Evolutionary conservation across 2,797 vertebrate genomes (phyloP).

Genomic region (Furcifer pardalis): DNA sequence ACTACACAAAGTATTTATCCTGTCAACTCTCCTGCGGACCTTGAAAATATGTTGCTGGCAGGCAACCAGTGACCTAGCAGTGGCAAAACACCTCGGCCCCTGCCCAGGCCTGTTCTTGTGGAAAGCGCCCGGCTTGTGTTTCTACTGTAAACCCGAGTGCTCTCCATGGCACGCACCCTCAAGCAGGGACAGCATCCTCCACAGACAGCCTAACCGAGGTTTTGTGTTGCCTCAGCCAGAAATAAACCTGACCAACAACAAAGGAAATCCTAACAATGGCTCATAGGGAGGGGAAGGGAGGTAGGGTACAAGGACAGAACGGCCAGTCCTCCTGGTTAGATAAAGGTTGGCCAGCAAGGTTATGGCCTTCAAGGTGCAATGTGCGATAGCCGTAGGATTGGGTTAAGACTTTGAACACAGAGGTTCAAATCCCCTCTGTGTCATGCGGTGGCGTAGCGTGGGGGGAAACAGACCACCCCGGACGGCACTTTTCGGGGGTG

Average conservation of each 20-base stretch:
- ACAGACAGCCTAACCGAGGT: background rate
- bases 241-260: background rate
- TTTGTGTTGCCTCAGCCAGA: background rate
- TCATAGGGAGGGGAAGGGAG: background rate
- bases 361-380: background rate
- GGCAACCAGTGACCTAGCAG: background rate
- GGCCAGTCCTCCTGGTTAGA: background rate
- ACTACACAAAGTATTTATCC: background rate
- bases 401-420: background rate
- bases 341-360: background rate
- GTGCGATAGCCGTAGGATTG: background rate
- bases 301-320: background rate
- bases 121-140: background rate
- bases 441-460: too few relatives aligned
- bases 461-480: too few relatives aligned
- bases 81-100: background rate
- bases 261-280: background rate
- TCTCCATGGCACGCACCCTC: background rate
- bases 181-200: background rate
- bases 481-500: too few relatives aligned
- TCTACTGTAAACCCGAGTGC: slow-evolving; percentile 5
- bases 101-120: background rate
- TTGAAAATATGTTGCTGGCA: too few relatives aligned
- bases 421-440: background rate
- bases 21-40: background rate